phyloP scores from a whole-genome alignment of 2,113 vertebrate genomes.

The Sinocyclocheilus grahami region DNA sequence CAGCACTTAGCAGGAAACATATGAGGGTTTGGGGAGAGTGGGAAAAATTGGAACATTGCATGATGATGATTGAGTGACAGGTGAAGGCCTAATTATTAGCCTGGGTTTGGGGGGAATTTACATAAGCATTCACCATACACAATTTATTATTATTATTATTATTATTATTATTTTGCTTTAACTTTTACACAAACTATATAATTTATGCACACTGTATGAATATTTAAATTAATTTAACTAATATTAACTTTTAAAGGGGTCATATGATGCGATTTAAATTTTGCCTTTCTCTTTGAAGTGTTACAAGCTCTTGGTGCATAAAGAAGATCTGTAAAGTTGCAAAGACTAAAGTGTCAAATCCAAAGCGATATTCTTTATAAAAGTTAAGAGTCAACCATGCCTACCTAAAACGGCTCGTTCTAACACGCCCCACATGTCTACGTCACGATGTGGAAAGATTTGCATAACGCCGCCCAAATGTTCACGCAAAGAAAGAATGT shows the following conservation, averaged over 20 bases:
- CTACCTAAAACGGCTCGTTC: no score
- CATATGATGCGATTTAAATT: no score
- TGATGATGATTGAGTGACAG: background rate
- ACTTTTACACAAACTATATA: background rate
- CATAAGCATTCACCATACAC: background rate
- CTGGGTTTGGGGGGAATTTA: background rate
- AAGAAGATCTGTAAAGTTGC: no score
- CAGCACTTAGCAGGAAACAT: background rate
- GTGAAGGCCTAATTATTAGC: constrained; percentile 37
- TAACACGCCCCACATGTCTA: no score
- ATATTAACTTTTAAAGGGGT: background rate
- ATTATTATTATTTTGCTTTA: background rate
- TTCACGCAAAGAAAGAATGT: no score
- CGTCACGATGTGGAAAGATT: no score
- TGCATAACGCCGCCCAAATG: no score
- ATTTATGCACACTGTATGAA: background rate
- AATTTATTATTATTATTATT: background rate
- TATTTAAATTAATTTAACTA: background rate
- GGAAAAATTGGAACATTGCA: constrained; percentile 23
- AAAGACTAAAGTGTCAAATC: no score
- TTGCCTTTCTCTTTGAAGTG: no score
- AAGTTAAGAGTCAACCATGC: no score
- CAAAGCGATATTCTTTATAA: no score
- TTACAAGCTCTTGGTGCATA: no score
- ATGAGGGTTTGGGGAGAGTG: background rate